Conservation (phyloP, 2,888 invertebrate genomes). For the Oasisia sp. region DNA sequence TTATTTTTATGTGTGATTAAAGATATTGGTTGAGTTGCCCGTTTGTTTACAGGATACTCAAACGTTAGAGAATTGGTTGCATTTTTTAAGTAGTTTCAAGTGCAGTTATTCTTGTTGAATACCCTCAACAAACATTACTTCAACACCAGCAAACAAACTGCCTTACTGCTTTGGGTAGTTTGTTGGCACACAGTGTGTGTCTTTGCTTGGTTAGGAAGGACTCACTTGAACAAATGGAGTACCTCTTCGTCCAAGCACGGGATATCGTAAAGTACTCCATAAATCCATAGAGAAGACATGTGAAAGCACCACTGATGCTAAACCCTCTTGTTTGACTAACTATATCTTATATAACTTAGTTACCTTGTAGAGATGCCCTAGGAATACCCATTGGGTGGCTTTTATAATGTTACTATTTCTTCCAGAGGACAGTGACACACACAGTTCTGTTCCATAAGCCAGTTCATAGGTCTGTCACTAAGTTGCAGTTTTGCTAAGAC, state of each 20-base stretch:
- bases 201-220: background rate
- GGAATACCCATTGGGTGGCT: too few species aligned
- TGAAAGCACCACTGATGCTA: background rate
- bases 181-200: background rate
- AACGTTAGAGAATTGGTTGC: background rate
- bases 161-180: background rate
- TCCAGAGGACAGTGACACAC: background rate
- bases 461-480: background rate
- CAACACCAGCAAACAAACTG: background rate
- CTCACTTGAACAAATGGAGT: background rate
- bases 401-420: background rate
- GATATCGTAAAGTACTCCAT: background rate
- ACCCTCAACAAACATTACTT: background rate
- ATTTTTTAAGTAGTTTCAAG: background rate
- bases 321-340: background rate
- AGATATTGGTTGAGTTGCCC: too few species aligned
- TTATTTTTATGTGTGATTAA: too few species aligned
- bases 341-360: background rate
- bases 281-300: background rate
- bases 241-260: background rate
- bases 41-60: too few species aligned
- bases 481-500: background rate
- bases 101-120: background rate
- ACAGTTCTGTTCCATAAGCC: background rate
- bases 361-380: too few species aligned